A percentile compares a stretch with the other conserved stretches of the same genome.
These are phyloP conservation scores for Sphaerophoria rueppellii DNA, from an alignment of 2,888 invertebrate species.

Conservation along the genomic window DNA sequence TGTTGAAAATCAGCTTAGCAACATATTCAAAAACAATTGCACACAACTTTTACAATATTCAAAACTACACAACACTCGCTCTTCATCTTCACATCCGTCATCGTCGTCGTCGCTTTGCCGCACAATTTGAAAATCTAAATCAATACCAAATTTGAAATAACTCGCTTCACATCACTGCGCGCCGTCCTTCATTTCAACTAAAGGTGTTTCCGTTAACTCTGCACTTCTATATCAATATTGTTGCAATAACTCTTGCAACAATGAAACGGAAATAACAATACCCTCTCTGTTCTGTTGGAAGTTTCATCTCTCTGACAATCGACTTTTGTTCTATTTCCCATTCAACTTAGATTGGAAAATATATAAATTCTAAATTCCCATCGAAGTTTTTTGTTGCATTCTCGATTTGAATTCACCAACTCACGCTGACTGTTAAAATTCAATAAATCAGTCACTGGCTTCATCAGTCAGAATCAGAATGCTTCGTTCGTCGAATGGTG, in stretches of 20 bases:
- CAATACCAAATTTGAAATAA: neutral
- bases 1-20: too few species aligned
- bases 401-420: slow-evolving; percentile 11
- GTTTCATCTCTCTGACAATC: slow-evolving; percentile 39
- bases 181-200: neutral
- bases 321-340: slow-evolving; percentile 42
- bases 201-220: slow-evolving; percentile 48
- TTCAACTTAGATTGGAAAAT: slow-evolving; percentile 23
- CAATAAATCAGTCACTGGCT: slow-evolving; percentile 69
- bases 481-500: neutral
- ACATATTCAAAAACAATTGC: too few species aligned
- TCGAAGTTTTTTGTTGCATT: neutral
- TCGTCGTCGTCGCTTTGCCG: too few species aligned
- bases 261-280: slow-evolving; percentile 35
- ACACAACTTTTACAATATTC: too few species aligned
- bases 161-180: neutral
- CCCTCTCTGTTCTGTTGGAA: slow-evolving; percentile 15
- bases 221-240: slow-evolving; percentile 34
- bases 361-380: slow-evolving; percentile 6
- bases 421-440: slow-evolving; percentile 68
- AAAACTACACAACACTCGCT: too few species aligned
- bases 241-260: slow-evolving; percentile 32
- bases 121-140: neutral
- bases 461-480: slow-evolving; percentile 6
- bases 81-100: neutral